These are phyloP conservation scores for Corythoichthys intestinalis DNA, from an alignment of 2,113 vertebrate genomes.

Conservation along the genomic window DNA sequence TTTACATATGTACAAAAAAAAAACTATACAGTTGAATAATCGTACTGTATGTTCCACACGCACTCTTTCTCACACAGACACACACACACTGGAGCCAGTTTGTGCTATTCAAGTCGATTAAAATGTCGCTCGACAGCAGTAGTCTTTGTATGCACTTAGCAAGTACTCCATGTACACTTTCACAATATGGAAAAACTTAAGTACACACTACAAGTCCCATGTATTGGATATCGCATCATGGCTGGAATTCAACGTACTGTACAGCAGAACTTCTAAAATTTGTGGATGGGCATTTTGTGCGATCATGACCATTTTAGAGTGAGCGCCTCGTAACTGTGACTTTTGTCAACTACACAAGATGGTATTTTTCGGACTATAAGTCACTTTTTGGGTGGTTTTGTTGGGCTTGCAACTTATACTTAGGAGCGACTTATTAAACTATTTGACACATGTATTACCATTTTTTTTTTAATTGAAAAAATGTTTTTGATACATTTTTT, in stretches of 20 bases:
- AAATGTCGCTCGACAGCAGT: slow-evolving; percentile 35
- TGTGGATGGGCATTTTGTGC: no score
- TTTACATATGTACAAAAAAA: slow-evolving; percentile 70
- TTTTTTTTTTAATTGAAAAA: no score
- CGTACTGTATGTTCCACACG: slow-evolving; percentile 49
- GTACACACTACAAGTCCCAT: slow-evolving; percentile 44
- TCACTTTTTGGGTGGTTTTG: no score
- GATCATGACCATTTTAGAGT: no score
- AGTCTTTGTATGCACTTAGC: slow-evolving; percentile 43
- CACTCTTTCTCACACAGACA: slow-evolving; percentile 14
- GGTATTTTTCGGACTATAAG: no score
- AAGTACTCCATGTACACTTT: slow-evolving; percentile 45
- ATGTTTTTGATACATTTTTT: no score
- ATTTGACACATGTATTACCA: no score
- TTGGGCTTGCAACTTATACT: no score
- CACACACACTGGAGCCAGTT: slow-evolving; percentile 12
- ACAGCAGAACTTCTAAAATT: no score
- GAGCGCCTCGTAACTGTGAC: no score
- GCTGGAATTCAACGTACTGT: slow-evolving; percentile 26
- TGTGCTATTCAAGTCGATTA: slow-evolving; percentile 8
- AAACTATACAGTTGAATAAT: slow-evolving; percentile 68
- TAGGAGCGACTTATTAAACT: no score
- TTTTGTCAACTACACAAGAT: no score
- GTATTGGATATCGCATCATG: slow-evolving; percentile 34
- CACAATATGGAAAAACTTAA: slow-evolving; percentile 68